Evolutionary conservation across 2,797 vertebrate species (phyloP).

Genomic region (Mycteria americana): DNA sequence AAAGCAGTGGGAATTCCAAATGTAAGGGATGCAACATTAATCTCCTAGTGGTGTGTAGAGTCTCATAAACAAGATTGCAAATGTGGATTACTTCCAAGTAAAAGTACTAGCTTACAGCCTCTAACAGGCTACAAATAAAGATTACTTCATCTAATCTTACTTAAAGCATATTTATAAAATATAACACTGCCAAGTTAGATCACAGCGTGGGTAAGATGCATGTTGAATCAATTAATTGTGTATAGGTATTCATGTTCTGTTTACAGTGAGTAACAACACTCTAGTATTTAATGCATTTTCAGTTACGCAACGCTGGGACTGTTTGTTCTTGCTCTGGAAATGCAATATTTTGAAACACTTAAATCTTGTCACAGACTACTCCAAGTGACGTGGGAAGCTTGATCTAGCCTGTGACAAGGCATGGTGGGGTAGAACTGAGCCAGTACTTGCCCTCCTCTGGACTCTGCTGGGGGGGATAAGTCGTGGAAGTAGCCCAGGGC

Average conservation of each 20-base stretch:
- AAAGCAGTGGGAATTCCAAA: conserved; percentile 38
- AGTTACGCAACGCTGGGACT: conserved; percentile 38
- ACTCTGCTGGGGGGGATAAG: not conserved
- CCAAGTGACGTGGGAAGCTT: conserved; percentile 46
- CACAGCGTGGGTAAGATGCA: conserved; percentile 11
- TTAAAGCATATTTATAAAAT: conserved; percentile 59
- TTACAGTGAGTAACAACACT: conserved; percentile 47
- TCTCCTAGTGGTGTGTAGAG: conserved; percentile 43
- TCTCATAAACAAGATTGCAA: conserved; percentile 52
- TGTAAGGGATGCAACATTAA: conserved; percentile 38
- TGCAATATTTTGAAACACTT: conserved; percentile 66
- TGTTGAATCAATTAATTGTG: conserved; percentile 57
- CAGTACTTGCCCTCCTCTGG: not conserved
- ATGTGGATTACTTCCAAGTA: conserved; percentile 54
- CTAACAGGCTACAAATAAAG: conserved; percentile 58
- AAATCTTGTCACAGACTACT: conserved; percentile 58
- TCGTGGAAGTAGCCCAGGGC: not conserved
- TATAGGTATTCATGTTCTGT: conserved; percentile 56
- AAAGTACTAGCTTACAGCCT: conserved; percentile 45
- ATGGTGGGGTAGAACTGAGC: not conserved
- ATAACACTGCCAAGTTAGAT: conserved; percentile 52
- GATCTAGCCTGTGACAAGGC: not conserved
- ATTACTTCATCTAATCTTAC: conserved; percentile 63
- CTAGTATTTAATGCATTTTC: conserved; percentile 51
- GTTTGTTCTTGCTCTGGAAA: conserved; percentile 62